Evolutionary conservation across 35 echinoderm and acorn worm genomes (phyloP), one percentile per base, ranked within the genome.

Genomic region (Diadema setosum): DNA sequence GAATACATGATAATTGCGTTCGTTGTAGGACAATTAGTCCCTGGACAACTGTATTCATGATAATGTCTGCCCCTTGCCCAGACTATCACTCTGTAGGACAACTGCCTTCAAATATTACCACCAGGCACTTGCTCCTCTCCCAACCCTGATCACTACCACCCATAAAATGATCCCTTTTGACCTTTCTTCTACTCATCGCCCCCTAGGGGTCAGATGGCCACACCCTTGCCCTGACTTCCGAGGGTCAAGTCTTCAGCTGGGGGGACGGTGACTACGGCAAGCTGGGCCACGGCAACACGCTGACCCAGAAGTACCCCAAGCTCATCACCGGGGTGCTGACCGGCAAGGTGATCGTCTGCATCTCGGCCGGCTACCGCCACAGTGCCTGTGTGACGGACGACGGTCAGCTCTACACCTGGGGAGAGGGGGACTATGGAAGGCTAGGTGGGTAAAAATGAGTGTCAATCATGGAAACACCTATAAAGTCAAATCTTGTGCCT

Each of bases 201-300:
- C n/a, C 34, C n/a, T 65, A 98, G 96, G 96, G 96, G 11, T 98
- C 96, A 46, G 96, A 98, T 75, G 96, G 96, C 3, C 96, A 98
- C 89, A 98, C 96, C n/a, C 81, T 98, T 15, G 96, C 96, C 26
- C 59, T 98, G 45, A 94, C 96, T 23, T 87, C 96, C 5, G 96
- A 98, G 46, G 96, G 96, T 46, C 92, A 98, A 69, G 93, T 98
- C 18, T 98, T 94, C 70, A 94, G 92, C 85, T 98, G 96, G 96
- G 96, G 96, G 39, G 96, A 98, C 58, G 96, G 96, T 15, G 96
- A 98, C 60, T 98, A 98, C 65, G 96, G 96, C 3, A 98, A 98
- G 70, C 76, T 98, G 1, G 96, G 96, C 31, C 96, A 98, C 50
- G 89, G 96, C 36, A 98, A 98, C 82, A 94, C 92, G 3, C 88